Evolutionary conservation across 2,888 invertebrate species (phyloP).

Genomic region (Zygaena filipendulae): DNA sequence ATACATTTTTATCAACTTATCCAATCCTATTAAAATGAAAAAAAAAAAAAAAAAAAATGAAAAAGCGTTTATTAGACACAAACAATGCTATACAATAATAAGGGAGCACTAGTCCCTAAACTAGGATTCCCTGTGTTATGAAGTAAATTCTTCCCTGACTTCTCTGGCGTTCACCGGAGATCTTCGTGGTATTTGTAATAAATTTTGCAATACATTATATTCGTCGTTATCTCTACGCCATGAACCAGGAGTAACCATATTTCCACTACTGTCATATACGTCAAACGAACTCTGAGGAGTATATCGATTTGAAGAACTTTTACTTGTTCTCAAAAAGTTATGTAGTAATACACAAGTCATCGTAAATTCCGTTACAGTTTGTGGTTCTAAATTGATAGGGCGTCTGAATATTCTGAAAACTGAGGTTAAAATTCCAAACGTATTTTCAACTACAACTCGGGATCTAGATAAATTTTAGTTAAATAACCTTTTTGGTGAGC

Average conservation of each 20-base stretch:
- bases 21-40: conserved; percentile 16
- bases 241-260: conserved; percentile 13
- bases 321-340: conserved; percentile 17
- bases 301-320: conserved; percentile 20
- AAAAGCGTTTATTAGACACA: too few relatives aligned
- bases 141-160: conserved; percentile 18
- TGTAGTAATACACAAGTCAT: conserved; percentile 26
- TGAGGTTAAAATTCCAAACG: conserved; percentile 20
- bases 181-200: conserved; percentile 14
- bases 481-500: conserved; percentile 21
- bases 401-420: conserved; percentile 22
- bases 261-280: conserved; percentile 12
- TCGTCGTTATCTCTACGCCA: conserved; percentile 13
- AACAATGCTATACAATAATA: too few relatives aligned
- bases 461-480: conserved; percentile 18
- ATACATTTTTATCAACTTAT: conserved; percentile 5
- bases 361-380: conserved; percentile 20
- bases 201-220: conserved; percentile 15
- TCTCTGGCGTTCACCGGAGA: conserved; percentile 16
- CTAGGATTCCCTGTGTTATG: too few relatives aligned
- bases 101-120: too few relatives aligned
- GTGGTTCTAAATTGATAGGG: conserved; percentile 21
- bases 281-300: conserved; percentile 20
- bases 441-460: too few relatives aligned
- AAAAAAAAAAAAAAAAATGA: too few relatives aligned